These are phyloP conservation scores for Pocillopora grandis DNA, from an alignment of 92 coral and sea anemone genomes.

Conservation along the genomic window DNA sequence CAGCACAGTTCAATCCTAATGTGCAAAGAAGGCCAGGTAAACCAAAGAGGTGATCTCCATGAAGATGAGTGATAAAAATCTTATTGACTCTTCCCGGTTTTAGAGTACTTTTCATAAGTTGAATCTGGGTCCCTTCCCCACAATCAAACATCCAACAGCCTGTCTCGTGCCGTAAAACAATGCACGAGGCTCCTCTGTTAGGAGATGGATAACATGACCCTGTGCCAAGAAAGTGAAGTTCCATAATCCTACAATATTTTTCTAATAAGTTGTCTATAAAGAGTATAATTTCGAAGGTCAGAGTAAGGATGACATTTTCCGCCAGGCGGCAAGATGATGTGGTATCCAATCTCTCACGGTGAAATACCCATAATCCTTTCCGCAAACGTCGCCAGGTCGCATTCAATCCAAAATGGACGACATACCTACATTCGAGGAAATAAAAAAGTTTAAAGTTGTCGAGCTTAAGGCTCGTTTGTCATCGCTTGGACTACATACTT, in stretches of 20 bases:
- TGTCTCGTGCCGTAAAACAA: slow-evolving; percentile 69
- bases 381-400: slow-evolving; percentile 22
- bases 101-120: slow-evolving; percentile 82
- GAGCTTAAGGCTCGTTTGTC: slow-evolving; percentile 83
- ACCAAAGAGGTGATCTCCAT: slow-evolving; percentile 96
- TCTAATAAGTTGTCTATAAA: neutral
- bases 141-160: slow-evolving; percentile 99
- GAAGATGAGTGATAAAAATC: slow-evolving; percentile 95
- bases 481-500: slow-evolving; percentile 79
- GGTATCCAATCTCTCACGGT: slow-evolving; percentile 10
- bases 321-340: slow-evolving; percentile 14
- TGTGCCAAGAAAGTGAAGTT: slow-evolving; percentile 90
- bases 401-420: slow-evolving; percentile 82
- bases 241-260: slow-evolving; percentile 41
- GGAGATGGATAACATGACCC: slow-evolving; percentile 92
- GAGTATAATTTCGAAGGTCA: too few species aligned
- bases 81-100: slow-evolving; percentile 83
- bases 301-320: neutral
- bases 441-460: slow-evolving; percentile 89
- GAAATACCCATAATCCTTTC: slow-evolving; percentile 23
- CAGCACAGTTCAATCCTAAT: slow-evolving; percentile 72
- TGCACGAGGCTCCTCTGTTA: slow-evolving; percentile 85
- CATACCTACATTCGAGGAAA: slow-evolving; percentile 56
- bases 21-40: slow-evolving; percentile 95
- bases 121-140: slow-evolving; percentile 93